A percentile compares a stretch with the other conserved stretches of the same genome.
Conservation (phyloP, 2,113 vertebrate species). For the Rhinolophus ferrumequinum region DNA sequence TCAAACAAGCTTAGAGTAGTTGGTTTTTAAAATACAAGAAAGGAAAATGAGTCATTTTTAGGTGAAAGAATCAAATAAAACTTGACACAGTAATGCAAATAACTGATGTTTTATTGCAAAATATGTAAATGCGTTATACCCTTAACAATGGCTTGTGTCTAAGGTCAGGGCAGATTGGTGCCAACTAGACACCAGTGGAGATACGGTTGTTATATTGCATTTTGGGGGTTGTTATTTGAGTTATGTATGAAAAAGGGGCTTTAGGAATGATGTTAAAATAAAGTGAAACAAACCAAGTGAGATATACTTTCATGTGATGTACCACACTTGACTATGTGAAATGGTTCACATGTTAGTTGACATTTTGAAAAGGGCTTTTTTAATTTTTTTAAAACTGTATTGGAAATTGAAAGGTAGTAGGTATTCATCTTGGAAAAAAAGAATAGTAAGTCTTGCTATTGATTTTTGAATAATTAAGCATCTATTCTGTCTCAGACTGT, state of each 20-base stretch:
- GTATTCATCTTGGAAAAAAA: slow-evolving; percentile 1
- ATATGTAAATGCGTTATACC: slow-evolving; percentile 92
- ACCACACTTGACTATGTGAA: slow-evolving; percentile 48
- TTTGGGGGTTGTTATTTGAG: slow-evolving; percentile 83
- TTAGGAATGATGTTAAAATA: slow-evolving; percentile 81
- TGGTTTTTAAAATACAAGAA: slow-evolving; percentile 98
- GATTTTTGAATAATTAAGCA: slow-evolving; percentile 60
- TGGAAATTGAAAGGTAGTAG: slow-evolving; percentile 53
- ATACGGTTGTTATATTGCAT: slow-evolving; percentile 84
- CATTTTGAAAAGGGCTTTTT: slow-evolving; percentile 58
- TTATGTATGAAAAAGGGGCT: slow-evolving; percentile 79
- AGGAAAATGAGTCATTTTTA: slow-evolving; percentile 97
- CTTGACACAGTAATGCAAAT: slow-evolving; percentile 93
- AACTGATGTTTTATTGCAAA: slow-evolving; percentile 95
- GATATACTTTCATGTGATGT: slow-evolving; percentile 76
- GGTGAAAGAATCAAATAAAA: slow-evolving; percentile 97
- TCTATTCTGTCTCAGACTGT: neutral
- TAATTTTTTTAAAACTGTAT: neutral
- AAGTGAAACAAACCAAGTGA: slow-evolving; percentile 81
- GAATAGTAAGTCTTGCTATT: neutral
- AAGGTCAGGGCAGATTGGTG: slow-evolving; percentile 89
- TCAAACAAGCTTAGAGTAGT: slow-evolving; percentile 99
- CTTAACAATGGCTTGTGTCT: slow-evolving; percentile 92
- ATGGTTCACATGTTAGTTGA: slow-evolving; percentile 51
- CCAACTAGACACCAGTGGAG: slow-evolving; percentile 85